Evolutionary conservation across 2,888 invertebrate genomes (phyloP), one percentile per base, ranked within the genome.

Genomic region (Melikaiella ostensackeni): DNA sequence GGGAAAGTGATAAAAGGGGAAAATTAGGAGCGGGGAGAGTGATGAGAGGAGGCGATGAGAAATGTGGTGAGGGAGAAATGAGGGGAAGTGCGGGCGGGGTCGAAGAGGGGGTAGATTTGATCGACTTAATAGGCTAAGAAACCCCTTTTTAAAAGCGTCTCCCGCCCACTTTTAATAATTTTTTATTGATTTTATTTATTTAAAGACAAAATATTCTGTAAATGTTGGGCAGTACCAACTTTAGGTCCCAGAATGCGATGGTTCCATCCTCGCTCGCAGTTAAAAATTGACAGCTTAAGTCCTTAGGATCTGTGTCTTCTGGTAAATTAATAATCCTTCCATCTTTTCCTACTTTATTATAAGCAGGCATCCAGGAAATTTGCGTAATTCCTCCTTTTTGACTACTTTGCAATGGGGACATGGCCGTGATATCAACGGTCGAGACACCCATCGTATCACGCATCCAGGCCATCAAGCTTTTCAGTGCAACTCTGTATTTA

Each of bases 171-270:
- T n/a, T n/a, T n/a, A n/a, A n/a, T n/a, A n/a, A n/a, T n/a, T n/a
- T n/a, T n/a, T n/a, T n/a, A n/a, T n/a, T n/a, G n/a, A n/a, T n/a
- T n/a, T n/a, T n/a, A 5, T 19, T 46, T 46, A 19, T 46, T 46
- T 7, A 2, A 19, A 7, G 7, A 19, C 0, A 46, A 19, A 6
- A 46, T 16, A 19, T 6, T 46, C 19, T 46, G 6, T n/a, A 50
- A n/a, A 50, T n/a, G 6, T 9, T 50, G n/a, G 6, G 50, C 50
- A 50, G 50, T 27, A 38, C 27, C 76, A 74, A 92, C 80, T 94
- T 93, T 74, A 96, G 91, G 91, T 95, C 94, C 96, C 96, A 96
- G 86, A 96, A 94, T 59, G 94, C 92, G 66, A 96, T 92, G 0
- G 92, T 93, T 0, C 96, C 96, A 88, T 96, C 96, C 81, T 94